phyloP scores from a whole-genome alignment of 2,888 invertebrate genomes.

The Coelinius sp. region DNA sequence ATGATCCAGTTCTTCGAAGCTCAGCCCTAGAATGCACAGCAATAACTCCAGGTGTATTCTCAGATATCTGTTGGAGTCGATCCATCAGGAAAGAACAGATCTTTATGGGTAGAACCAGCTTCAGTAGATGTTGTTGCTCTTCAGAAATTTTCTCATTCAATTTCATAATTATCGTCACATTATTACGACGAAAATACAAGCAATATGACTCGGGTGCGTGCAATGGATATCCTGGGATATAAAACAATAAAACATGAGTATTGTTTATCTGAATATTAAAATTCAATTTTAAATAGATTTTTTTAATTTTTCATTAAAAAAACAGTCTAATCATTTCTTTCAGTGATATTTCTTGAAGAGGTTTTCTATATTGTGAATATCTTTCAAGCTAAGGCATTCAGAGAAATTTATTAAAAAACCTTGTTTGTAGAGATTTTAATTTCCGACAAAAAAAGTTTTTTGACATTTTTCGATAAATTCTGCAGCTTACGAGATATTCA shows the following conservation, averaged over 20 bases:
- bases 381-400: no score
- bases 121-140: slow-evolving; percentile 77
- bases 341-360: no score
- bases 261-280: background rate
- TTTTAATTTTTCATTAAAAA: no score
- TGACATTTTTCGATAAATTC: no score
- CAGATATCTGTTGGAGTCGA: slow-evolving; percentile 86
- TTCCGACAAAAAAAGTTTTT: no score
- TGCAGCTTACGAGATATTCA: no score
- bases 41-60: slow-evolving; percentile 82
- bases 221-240: slow-evolving; percentile 76
- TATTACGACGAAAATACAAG: slow-evolving; percentile 85
- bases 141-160: slow-evolving; percentile 89
- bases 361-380: no score
- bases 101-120: slow-evolving; percentile 87
- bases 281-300: background rate
- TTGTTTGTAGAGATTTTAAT: no score
- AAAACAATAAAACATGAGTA: background rate
- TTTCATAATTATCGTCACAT: slow-evolving; percentile 85
- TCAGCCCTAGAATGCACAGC: slow-evolving; percentile 97
- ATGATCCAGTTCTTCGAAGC: slow-evolving; percentile 89
- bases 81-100: slow-evolving; percentile 92
- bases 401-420: no score
- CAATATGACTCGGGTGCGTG: slow-evolving; percentile 93
- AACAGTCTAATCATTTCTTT: background rate